A percentile compares a stretch with the other conserved stretches of the same genome.
Evolutionary conservation across 2,888 invertebrate genomes (phyloP).

Genomic region (Nemapogon koenigi): DNA sequence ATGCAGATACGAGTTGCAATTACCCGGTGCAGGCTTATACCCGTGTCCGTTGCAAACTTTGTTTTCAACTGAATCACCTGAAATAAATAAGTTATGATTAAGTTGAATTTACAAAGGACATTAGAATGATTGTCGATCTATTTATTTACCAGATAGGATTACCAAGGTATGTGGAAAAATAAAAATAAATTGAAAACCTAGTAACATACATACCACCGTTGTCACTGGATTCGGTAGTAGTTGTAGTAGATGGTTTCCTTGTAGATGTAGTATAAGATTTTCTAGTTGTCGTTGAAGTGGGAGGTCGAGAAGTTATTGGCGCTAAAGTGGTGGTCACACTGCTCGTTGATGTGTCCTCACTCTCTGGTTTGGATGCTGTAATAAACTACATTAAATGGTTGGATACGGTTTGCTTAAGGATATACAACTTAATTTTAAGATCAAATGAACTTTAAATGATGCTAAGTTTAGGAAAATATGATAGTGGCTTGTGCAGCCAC

Average conservation of each 20-base stretch:
- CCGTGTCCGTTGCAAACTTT: conserved; percentile 34
- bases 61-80: not conserved
- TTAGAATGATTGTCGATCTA: not conserved
- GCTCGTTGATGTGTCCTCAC: conserved; percentile 29
- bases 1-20: conserved; percentile 78
- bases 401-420: too few relatives aligned
- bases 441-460: too few relatives aligned
- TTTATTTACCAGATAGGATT: not conserved
- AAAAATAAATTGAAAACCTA: too few relatives aligned
- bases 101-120: not conserved
- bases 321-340: conserved; percentile 45
- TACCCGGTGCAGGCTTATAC: conserved; percentile 64
- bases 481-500: too few relatives aligned
- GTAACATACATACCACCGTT: not conserved
- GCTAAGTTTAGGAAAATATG: too few relatives aligned
- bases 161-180: not conserved
- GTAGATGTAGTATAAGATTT: conserved; percentile 25
- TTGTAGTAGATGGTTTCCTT: conserved; percentile 26
- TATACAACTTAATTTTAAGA: too few relatives aligned
- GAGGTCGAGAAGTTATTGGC: conserved; percentile 48
- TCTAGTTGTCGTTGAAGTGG: conserved; percentile 22
- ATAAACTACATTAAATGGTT: not conserved
- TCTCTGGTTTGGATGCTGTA: conserved; percentile 26
- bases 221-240: too few relatives aligned
- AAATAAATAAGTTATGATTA: not conserved